Base-by-base conservation (phyloP, 2,888 invertebrate species). In the Pomacea canaliculata region DNA sequence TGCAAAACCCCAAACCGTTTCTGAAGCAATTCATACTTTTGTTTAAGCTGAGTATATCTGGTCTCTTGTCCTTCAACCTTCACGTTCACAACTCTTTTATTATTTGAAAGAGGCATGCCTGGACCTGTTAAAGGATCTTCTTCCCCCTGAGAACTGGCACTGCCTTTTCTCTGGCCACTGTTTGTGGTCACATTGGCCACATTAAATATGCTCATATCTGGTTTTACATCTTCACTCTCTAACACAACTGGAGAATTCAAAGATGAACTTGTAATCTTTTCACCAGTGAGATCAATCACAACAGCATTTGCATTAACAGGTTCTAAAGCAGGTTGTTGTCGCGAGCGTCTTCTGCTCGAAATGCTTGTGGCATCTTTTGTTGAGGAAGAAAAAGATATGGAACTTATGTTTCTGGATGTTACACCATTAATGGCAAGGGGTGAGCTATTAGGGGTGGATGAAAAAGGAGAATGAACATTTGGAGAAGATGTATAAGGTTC, bases 1-100 rank as follows among this genome's bases (percentile, higher is more conserved):
- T 85, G 85, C 46, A 86, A 80, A 65, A 76, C 77, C 48, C 71
- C 67, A 46, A 85, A 74, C 19, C 79, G 75, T 16, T 46, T 65
- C 27, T 59, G 49, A 51, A 76, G 68, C 69, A 76, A 60, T 46
- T 74, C 65, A 37, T 71, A 63, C 18, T 73, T 66, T 19, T 81
- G 66, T 23, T 51, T 70, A 59, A 74, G 59, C 23, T 69, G 71
- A n/a, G 49, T 27, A 56, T 68, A 67, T 59, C 73, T 76, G 2
- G 23, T 27, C 18, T 69, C 62, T 8, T 63, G 60, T 23, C 72
- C 59, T 27, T 23, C 63, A 23, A 65, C 46, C 23, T n/a, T 18
- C 70, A 70, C 46, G 46, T 19, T 19, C n/a, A 9, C 23, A 27
- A 56, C 7, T 37, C 27, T 23, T 12, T 18, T 63, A 12, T 27